phyloP scores from a whole-genome alignment of 2,113 vertebrate species.

The Paramormyrops kingsleyae region DNA sequence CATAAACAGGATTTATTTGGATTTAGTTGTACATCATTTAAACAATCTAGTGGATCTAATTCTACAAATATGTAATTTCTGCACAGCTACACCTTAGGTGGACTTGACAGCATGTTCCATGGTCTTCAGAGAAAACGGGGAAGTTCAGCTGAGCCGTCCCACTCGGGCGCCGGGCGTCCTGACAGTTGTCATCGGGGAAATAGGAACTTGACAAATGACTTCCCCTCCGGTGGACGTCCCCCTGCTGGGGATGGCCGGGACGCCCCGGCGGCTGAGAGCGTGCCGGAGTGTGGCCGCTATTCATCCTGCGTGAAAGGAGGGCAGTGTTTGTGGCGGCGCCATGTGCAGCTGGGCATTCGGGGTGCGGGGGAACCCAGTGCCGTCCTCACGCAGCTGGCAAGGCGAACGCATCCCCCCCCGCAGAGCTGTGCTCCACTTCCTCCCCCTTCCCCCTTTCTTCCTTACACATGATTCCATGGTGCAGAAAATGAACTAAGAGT shows the following conservation, averaged over 20 bases:
- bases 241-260: constrained; percentile 21
- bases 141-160: background rate
- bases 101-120: background rate
- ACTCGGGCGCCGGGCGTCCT: constrained; percentile 19
- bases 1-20: background rate
- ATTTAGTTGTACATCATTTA: background rate
- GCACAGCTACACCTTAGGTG: constrained; percentile 3
- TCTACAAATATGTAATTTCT: constrained; percentile 8
- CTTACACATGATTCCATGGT: background rate
- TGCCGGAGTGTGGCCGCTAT: background rate
- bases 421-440: background rate
- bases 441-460: background rate
- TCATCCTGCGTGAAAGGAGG: constrained; percentile 37
- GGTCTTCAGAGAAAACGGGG: background rate
- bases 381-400: background rate
- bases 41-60: background rate
- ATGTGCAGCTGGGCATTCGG: background rate
- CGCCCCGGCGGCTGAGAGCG: background rate
- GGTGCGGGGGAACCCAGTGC: background rate
- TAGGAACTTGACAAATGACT: constrained; percentile 37
- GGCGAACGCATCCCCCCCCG: background rate
- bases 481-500: background rate
- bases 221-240: constrained; percentile 21
- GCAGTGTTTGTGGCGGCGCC: constrained; percentile 26
- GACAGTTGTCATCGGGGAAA: constrained; percentile 31